A percentile compares a stretch with the other conserved stretches of the same genome.
Conservation (phyloP, 1,140 invertebrate species). For the Lordiphosa mommai region DNA sequence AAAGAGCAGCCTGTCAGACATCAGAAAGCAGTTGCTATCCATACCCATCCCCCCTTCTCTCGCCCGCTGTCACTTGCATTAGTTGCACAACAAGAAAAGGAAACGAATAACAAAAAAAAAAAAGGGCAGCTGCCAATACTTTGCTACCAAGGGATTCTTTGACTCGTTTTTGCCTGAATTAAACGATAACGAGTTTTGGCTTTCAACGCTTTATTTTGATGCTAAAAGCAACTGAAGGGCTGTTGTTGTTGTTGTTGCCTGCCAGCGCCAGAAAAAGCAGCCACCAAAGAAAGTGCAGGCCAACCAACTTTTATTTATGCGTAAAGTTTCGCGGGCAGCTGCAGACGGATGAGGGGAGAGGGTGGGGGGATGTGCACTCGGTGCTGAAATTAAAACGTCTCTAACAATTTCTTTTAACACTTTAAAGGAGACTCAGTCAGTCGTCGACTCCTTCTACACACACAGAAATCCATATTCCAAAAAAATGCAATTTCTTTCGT, state of each 20-base stretch:
- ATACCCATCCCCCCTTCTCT: conserved; percentile 8
- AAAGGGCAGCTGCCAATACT: conserved; percentile 55
- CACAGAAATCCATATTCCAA: conserved; percentile 38
- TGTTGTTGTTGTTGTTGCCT: conserved; percentile 15
- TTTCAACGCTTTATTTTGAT: conserved; percentile 50
- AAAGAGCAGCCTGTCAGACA: conserved; percentile 52
- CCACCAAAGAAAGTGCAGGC: conserved; percentile 8
- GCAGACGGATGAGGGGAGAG: background rate
- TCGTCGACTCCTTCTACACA: background rate
- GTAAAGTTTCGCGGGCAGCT: conserved; percentile 48
- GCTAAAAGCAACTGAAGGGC: conserved; percentile 49
- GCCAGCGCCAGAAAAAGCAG: conserved; percentile 27
- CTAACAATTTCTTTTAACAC: conserved; percentile 29
- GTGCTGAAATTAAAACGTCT: conserved; percentile 39
- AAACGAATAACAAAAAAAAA: conserved; percentile 3
- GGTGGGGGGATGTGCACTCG: background rate
- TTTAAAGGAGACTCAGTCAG: conserved; percentile 28
- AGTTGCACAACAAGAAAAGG: conserved; percentile 28
- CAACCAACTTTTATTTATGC: conserved; percentile 59
- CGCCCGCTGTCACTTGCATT: conserved; percentile 39
- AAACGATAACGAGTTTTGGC: conserved; percentile 76
- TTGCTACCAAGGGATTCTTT: conserved; percentile 24
- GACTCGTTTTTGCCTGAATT: conserved; percentile 45
- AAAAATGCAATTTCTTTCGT: conserved; percentile 53
- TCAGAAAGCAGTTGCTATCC: conserved; percentile 56